These are phyloP conservation scores for Taxidea taxus DNA, from an alignment of 2,113 vertebrate genomes.

Conservation along the genomic window DNA sequence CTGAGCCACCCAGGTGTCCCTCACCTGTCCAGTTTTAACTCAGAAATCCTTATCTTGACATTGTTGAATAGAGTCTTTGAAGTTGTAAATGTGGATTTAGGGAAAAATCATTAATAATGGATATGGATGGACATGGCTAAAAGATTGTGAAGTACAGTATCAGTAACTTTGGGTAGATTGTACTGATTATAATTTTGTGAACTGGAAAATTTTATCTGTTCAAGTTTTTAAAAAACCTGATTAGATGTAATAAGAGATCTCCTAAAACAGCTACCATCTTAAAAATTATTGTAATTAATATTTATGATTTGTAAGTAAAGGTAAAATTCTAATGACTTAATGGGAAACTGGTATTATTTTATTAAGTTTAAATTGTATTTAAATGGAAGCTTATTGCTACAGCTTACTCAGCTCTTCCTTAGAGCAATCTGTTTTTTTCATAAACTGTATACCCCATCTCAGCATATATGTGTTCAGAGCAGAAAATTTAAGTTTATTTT, in stretches of 20 bases:
- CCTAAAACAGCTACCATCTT: background rate
- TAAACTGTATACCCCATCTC: background rate
- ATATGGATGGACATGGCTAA: background rate
- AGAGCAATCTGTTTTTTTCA: background rate
- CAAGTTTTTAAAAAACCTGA: background rate
- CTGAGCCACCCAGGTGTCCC: too few species aligned
- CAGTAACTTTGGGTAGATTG: background rate
- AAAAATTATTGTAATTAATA: background rate
- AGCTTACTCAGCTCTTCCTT: background rate
- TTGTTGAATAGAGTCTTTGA: background rate
- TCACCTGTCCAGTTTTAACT: background rate
- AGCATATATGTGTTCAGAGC: background rate
- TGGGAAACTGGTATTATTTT: background rate
- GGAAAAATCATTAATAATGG: background rate
- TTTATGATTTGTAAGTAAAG: background rate
- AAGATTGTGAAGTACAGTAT: background rate
- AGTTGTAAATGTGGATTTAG: background rate
- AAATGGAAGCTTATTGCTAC: background rate
- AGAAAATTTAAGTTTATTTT: slow-evolving; percentile 3
- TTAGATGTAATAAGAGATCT: background rate
- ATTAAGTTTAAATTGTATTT: background rate
- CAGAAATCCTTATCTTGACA: background rate
- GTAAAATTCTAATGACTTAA: background rate
- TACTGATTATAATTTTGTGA: background rate
- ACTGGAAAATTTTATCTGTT: background rate